A percentile compares a stretch with the other conserved stretches of the same genome.
Evolutionary conservation across 64 coral and sea anemone genomes (phyloP).

Genomic region (Porites lutea): DNA sequence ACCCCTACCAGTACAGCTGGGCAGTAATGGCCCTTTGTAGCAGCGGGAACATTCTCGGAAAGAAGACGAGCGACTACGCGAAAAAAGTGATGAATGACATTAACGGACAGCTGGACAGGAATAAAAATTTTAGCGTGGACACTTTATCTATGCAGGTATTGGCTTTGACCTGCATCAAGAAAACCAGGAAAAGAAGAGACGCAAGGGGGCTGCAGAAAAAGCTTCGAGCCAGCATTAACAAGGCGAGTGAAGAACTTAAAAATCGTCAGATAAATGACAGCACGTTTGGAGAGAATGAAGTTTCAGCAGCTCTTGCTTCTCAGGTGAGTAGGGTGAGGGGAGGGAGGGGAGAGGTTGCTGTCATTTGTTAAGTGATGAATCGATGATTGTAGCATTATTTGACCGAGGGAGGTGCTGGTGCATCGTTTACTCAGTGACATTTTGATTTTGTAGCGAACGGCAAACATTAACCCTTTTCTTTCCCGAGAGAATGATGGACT

Average conservation of each 20-base stretch:
- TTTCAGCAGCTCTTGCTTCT: not conserved
- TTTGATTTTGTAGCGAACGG: too few species aligned
- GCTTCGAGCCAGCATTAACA: not conserved
- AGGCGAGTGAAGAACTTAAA: not conserved
- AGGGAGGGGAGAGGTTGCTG: not conserved
- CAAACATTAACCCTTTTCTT: too few species aligned
- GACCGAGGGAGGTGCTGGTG: too few species aligned
- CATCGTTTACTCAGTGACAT: too few species aligned
- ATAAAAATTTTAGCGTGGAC: not conserved
- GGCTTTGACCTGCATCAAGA: not conserved
- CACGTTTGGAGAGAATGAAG: not conserved
- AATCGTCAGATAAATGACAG: not conserved
- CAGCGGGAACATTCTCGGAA: not conserved
- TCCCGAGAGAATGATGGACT: too few species aligned
- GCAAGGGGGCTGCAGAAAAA: not conserved
- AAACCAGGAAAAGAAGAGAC: not conserved
- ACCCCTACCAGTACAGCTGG: slow-evolving; percentile 29
- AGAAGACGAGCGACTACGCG: not conserved
- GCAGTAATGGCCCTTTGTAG: slow-evolving; percentile 24
- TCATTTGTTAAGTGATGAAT: too few species aligned
- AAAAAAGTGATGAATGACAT: not conserved
- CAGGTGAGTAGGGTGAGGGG: not conserved
- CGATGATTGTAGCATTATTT: too few species aligned
- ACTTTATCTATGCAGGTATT: not conserved
- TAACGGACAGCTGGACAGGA: not conserved